Evolutionary conservation across 2,888 invertebrate species (phyloP).

Genomic region (Acronicta psi): DNA sequence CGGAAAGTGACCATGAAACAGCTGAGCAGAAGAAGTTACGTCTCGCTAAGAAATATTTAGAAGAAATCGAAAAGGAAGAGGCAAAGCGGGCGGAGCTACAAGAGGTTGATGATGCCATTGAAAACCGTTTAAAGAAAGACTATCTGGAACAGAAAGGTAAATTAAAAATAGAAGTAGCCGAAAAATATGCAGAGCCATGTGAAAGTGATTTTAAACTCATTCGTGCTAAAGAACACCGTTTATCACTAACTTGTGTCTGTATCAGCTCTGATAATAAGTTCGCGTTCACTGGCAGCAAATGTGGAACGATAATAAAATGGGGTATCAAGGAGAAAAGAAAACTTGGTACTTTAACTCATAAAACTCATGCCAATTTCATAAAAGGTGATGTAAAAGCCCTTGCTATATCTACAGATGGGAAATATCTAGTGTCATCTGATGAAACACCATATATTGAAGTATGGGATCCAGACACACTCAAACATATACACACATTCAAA

Average conservation of each 20-base stretch:
- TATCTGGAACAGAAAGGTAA: constrained; percentile 96
- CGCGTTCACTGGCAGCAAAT: constrained; percentile 96
- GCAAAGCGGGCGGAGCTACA: constrained; percentile 91
- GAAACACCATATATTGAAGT: constrained; percentile 92
- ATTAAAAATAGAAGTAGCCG: constrained; percentile 93
- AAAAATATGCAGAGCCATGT: constrained; percentile 76
- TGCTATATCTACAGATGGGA: constrained; percentile 93
- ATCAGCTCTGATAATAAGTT: constrained; percentile 92
- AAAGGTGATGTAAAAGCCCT: constrained; percentile 90
- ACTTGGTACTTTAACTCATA: constrained; percentile 87
- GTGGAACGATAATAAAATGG: constrained; percentile 96
- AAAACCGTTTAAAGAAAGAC: constrained; percentile 94
- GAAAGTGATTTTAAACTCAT: constrained; percentile 84
- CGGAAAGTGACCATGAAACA: constrained; percentile 93
- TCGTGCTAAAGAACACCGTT: constrained; percentile 93
- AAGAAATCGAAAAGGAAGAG: constrained; percentile 95
- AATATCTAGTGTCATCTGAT: constrained; percentile 92
- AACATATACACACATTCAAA: constrained; percentile 93
- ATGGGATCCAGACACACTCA: constrained; percentile 94
- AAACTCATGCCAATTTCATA: constrained; percentile 76
- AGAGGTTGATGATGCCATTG: constrained; percentile 91
- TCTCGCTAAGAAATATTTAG: constrained; percentile 96
- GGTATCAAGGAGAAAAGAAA: constrained; percentile 90
- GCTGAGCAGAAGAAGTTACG: constrained; percentile 97
- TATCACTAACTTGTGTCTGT: constrained; percentile 94